Evolutionary conservation across 35 echinoderm and acorn worm species (phyloP).

Genomic region (Acanthaster planci): DNA sequence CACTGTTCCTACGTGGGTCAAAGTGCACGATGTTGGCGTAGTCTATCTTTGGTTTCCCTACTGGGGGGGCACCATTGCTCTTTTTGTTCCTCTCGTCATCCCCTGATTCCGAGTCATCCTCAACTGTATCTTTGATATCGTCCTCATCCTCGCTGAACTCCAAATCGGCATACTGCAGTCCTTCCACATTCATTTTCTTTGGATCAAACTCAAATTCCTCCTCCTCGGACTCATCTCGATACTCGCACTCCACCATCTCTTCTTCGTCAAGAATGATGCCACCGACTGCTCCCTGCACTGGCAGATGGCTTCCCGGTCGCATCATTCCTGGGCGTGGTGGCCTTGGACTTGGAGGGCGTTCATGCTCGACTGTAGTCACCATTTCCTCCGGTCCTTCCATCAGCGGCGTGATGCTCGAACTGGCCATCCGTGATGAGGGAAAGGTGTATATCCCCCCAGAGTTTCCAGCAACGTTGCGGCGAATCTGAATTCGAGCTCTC

Average conservation of each 20-base stretch:
- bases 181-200: constrained; percentile 17
- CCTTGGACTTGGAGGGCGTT: background rate
- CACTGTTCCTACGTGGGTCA: constrained; percentile 8
- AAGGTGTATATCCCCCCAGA: background rate
- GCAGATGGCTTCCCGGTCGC: background rate
- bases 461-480: constrained; percentile 7
- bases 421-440: background rate
- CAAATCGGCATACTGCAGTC: constrained; percentile 5
- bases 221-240: background rate
- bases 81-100: background rate
- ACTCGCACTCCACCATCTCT: constrained; percentile 5
- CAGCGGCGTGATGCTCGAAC: constrained; percentile 3
- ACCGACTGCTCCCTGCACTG: background rate
- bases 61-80: background rate
- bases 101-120: background rate
- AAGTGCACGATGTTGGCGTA: constrained; percentile 5
- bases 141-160: constrained; percentile 2
- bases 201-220: background rate
- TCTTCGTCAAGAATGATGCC: constrained; percentile 1
- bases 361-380: background rate
- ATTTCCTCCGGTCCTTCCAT: constrained; percentile 13
- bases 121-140: background rate
- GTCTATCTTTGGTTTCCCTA: background rate
- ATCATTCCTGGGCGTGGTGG: background rate
- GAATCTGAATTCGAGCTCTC: constrained; percentile 10